Percentiles rank a stretch among this genome's conserved stretches.
These are phyloP conservation scores for Homarus americanus DNA, from an alignment of 1,140 invertebrate species.

Conservation along the genomic window DNA sequence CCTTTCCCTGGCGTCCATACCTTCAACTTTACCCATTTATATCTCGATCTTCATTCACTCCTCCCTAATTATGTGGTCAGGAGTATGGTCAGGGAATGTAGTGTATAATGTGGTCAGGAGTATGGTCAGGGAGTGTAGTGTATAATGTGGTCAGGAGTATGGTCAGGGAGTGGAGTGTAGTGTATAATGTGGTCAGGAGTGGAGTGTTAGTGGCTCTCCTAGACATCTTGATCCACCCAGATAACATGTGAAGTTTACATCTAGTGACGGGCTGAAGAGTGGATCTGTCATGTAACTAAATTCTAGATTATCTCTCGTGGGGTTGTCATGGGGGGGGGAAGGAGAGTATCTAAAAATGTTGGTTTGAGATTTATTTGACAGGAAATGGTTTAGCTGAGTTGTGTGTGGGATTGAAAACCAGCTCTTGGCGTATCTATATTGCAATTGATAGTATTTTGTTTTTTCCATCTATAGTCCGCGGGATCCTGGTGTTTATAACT, in stretches of 20 bases:
- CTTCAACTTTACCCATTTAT: no score
- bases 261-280: neutral
- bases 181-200: no score
- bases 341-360: neutral
- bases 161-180: no score
- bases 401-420: neutral
- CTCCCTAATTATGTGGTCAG: no score
- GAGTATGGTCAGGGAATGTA: no score
- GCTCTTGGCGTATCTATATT: neutral
- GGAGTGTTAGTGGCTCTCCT: no score
- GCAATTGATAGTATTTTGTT: neutral
- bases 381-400: neutral
- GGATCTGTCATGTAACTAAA: slow-evolving; percentile 7
- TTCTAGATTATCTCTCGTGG: neutral
- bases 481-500: neutral
- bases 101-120: no score
- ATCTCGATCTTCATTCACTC: no score
- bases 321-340: neutral
- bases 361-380: neutral
- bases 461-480: neutral
- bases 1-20: no score
- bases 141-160: no score
- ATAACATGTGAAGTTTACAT: neutral
- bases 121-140: no score
- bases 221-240: neutral